Evolutionary conservation across 2,888 invertebrate species (phyloP).

Genomic region (Apodemia hepburni): DNA sequence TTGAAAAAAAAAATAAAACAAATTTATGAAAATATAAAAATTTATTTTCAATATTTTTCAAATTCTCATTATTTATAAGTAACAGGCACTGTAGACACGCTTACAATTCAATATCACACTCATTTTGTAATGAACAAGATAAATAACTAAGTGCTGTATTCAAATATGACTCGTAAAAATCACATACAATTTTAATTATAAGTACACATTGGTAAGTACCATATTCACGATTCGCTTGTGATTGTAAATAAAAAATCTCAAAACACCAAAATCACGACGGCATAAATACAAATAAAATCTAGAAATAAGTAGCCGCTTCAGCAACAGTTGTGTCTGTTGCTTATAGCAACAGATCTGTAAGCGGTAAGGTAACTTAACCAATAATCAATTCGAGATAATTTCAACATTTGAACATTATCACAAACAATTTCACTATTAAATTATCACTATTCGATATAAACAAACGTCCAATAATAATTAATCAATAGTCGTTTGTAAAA

Average conservation of each 20-base stretch:
- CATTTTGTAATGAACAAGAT: constrained; percentile 40
- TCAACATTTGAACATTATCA: constrained; percentile 4
- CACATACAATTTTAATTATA: constrained; percentile 15
- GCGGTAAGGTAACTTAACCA: neutral
- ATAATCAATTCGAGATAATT: constrained; percentile 7
- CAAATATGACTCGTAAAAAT: constrained; percentile 12
- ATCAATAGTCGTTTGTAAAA: neutral
- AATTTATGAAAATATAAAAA: constrained; percentile 46
- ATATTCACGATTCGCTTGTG: neutral
- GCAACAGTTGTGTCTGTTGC: too few relatives aligned
- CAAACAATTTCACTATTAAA: constrained; percentile 8
- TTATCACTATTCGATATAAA: neutral
- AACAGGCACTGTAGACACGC: constrained; percentile 47
- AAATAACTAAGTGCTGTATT: constrained; percentile 16
- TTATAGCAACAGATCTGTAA: neutral
- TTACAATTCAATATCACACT: constrained; percentile 50
- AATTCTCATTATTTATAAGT: constrained; percentile 41
- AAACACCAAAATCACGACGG: neutral
- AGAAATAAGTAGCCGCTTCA: constrained; percentile 2
- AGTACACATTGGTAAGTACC: constrained; percentile 16
- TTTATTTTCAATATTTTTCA: constrained; percentile 55
- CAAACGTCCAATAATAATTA: constrained; percentile 3
- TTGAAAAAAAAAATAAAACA: neutral
- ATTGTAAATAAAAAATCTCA: neutral
- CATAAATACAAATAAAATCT: neutral